Conservation (phyloP, 2,888 invertebrate genomes). For the Osmoderma eremita region DNA sequence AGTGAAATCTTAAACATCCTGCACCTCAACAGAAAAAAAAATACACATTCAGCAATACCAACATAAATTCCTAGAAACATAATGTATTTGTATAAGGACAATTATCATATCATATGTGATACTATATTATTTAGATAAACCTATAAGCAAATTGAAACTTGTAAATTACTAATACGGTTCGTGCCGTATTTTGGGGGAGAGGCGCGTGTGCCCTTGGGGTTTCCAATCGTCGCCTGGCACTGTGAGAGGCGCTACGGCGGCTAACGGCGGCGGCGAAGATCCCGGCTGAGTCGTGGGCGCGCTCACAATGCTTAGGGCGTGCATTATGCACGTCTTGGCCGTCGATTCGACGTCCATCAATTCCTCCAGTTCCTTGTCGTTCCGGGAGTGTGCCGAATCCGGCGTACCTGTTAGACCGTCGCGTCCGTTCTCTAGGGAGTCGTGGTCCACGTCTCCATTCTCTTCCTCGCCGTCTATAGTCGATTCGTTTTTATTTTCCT, state of each 20-base stretch:
- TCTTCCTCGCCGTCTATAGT: slow-evolving; percentile 56
- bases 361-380: slow-evolving; percentile 67
- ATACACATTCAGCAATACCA: slow-evolving; percentile 19
- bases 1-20: slow-evolving; percentile 10
- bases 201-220: slow-evolving; percentile 58
- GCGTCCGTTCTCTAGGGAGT: slow-evolving; percentile 64
- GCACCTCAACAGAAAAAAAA: slow-evolving; percentile 19
- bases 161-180: slow-evolving; percentile 57
- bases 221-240: slow-evolving; percentile 60
- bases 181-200: slow-evolving; percentile 59
- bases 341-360: slow-evolving; percentile 65
- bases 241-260: slow-evolving; percentile 58
- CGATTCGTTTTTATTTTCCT: slow-evolving; percentile 57
- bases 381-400: slow-evolving; percentile 66
- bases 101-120: slow-evolving; percentile 5
- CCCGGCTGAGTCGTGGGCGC: slow-evolving; percentile 58
- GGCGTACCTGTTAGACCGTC: slow-evolving; percentile 65
- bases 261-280: slow-evolving; percentile 60
- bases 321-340: slow-evolving; percentile 67
- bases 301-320: slow-evolving; percentile 68
- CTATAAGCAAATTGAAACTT: slow-evolving; percentile 24
- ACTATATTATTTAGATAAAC: slow-evolving; percentile 19
- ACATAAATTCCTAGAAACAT: slow-evolving; percentile 23
- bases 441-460: slow-evolving; percentile 62
- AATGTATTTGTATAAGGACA: slow-evolving; percentile 17